Percentiles rank a stretch among this genome's conserved stretches.
These are phyloP conservation scores for Tyrophagus putrescentiae DNA, from an alignment of 1,140 invertebrate genomes.

Conservation along the genomic window DNA sequence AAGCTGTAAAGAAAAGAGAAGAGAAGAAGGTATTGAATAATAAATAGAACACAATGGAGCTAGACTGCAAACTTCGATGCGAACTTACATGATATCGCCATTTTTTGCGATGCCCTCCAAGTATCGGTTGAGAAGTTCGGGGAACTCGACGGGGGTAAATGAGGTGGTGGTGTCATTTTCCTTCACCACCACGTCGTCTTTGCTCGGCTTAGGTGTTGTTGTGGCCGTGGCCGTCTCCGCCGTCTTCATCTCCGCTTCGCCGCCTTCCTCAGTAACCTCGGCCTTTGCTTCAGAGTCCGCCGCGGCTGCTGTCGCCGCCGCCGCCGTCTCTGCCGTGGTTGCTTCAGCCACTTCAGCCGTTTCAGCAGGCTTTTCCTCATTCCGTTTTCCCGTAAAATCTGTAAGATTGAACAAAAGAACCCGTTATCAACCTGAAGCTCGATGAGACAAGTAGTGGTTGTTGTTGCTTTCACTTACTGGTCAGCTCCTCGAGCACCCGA, in stretches of 20 bases:
- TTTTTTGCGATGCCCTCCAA: conserved; percentile 76
- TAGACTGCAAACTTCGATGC: background rate
- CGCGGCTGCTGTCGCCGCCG: no score
- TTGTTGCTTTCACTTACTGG: background rate
- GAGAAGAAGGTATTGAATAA: background rate
- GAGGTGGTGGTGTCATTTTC: no score
- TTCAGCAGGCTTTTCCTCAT: background rate
- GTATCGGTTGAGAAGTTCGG: conserved; percentile 76
- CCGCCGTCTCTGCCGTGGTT: no score
- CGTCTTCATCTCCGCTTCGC: no score
- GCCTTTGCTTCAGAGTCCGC: no score
- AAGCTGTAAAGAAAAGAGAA: conserved; percentile 19
- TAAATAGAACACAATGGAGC: conserved; percentile 1
- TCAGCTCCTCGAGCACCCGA: conserved; percentile 5
- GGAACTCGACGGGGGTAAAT: no score
- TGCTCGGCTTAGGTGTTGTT: no score
- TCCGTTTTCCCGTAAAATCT: background rate
- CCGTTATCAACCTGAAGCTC: background rate
- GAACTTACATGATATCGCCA: conserved; percentile 59
- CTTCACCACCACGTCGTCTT: no score
- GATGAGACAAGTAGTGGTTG: no score
- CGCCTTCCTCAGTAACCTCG: no score
- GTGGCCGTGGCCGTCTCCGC: no score
- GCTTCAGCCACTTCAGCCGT: no score
- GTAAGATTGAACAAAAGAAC: background rate